Base-by-base conservation (phyloP, 2,888 invertebrate genomes). In the Eupithecia pulchellata region DNA sequence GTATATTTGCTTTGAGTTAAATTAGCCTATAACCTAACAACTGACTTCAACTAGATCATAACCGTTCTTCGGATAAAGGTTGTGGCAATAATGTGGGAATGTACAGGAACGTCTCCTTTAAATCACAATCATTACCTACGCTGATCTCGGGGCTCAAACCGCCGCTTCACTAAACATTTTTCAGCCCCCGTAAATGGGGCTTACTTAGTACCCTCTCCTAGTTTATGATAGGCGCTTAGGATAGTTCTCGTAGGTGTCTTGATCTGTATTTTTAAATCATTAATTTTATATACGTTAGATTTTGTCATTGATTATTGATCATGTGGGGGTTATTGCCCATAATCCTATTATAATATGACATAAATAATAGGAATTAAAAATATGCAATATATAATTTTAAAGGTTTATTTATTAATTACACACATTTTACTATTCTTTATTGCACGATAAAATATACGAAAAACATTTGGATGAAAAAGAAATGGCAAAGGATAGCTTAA, bases 111-210 rank as follows among this genome's bases (percentile, higher is more conserved):
- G 87, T 89, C 79, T 80, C 79, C 75, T 77, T 83, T 82, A 89
- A 86, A 89, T 89, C 83, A 82, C 87, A 75, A 76, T 78, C 86
- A 87, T 89, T 87, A 86, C 83, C 78, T 76, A 78, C 72, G 76
- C 81, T 81, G 82, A 86, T 84, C 81, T 83, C 77, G 81, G 71
- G 83, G 83, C 83, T 84, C 82, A 83, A 81, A 79, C 82, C 79
- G 71, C 78, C 62, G 71, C 74, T 71, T 79, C 67, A 79, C 77
- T 77, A 75, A 76, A 83, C 76, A 84, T 85, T 81, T 85, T 83
- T 85, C 86, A 85, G 83, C 80, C 82, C 82, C 77, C 77, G 76
- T 68, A 77, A 79, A 84, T 82, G 77, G 79, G 77, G 73, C 76
- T 74, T 74, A 68, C 70, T 78, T 64, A 73, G 75, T 73, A 78